Conservation (phyloP, 2,888 invertebrate species). For the Cephus pygmeus region DNA sequence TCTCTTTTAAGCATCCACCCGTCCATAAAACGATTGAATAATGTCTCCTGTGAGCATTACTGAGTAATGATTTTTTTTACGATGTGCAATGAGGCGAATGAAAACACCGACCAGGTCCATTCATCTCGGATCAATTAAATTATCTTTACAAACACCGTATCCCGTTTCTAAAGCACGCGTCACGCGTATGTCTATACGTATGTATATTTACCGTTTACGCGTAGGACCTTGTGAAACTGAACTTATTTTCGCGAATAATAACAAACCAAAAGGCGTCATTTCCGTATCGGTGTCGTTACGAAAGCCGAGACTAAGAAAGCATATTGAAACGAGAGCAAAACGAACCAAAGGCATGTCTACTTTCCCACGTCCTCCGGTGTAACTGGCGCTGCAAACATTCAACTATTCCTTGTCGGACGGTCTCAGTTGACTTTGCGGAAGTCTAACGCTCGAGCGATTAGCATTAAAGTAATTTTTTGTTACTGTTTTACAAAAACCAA, state of each 20-base stretch:
- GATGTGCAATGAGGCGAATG: neutral
- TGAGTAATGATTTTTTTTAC: neutral
- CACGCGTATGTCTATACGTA: neutral
- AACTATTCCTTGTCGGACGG: neutral
- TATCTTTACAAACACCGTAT: slow-evolving; percentile 11
- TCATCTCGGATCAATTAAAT: slow-evolving; percentile 12
- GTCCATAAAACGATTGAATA: neutral
- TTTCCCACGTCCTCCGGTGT: slow-evolving; percentile 26
- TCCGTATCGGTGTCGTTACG: slow-evolving; percentile 7
- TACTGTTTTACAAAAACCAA: neutral
- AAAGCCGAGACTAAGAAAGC: slow-evolving; percentile 7
- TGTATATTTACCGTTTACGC: neutral
- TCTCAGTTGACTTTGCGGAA: neutral
- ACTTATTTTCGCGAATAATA: neutral
- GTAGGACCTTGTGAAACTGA: neutral
- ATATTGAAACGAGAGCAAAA: slow-evolving; percentile 21
- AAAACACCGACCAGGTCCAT: neutral
- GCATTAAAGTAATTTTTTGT: neutral
- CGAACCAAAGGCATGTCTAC: slow-evolving; percentile 24
- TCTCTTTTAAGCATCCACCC: neutral
- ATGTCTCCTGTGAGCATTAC: neutral
- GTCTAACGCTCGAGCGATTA: neutral
- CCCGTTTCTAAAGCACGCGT: slow-evolving; percentile 1
- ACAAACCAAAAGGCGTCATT: neutral
- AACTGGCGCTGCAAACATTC: neutral